A percentile compares a stretch with the other conserved stretches of the same genome.
Evolutionary conservation across 1,140 invertebrate genomes (phyloP).

Genomic region (Hylaeus anthracinus): DNA sequence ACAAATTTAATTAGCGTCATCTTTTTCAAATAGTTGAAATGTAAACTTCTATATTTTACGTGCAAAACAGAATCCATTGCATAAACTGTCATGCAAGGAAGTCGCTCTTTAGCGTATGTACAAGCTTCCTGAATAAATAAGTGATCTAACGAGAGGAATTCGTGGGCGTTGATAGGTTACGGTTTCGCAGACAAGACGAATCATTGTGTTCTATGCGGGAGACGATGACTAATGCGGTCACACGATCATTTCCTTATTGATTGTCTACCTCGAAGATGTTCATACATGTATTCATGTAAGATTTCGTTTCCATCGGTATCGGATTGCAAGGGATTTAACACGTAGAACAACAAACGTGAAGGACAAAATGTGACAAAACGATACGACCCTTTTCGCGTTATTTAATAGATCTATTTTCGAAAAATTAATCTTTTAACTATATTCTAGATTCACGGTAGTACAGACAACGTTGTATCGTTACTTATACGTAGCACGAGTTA

Average conservation of each 20-base stretch:
- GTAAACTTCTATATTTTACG: neutral
- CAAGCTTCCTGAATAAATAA: slow-evolving; percentile 15
- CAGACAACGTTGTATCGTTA: too few species aligned
- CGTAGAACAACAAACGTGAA: neutral
- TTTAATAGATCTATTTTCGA: neutral
- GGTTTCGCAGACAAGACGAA: slow-evolving; percentile 45
- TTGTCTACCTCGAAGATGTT: slow-evolving; percentile 22
- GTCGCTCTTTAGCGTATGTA: neutral
- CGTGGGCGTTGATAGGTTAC: slow-evolving; percentile 40
- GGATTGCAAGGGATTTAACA: slow-evolving; percentile 2
- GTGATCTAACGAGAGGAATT: slow-evolving; percentile 22
- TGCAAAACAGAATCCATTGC: neutral
- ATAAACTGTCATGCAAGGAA: neutral
- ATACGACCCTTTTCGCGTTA: neutral
- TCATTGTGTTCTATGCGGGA: slow-evolving; percentile 39
- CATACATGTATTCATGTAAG: neutral
- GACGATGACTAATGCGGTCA: slow-evolving; percentile 57
- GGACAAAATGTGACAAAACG: neutral
- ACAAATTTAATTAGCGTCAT: too few species aligned
- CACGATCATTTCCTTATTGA: slow-evolving; percentile 61
- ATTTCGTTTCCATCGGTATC: slow-evolving; percentile 9
- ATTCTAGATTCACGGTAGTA: neutral
- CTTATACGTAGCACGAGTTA: slow-evolving; percentile 4
- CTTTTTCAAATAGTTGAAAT: too few species aligned
- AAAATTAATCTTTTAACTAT: too few species aligned